Base-by-base conservation (phyloP, 2,888 invertebrate species). In the Nomada flava region DNA sequence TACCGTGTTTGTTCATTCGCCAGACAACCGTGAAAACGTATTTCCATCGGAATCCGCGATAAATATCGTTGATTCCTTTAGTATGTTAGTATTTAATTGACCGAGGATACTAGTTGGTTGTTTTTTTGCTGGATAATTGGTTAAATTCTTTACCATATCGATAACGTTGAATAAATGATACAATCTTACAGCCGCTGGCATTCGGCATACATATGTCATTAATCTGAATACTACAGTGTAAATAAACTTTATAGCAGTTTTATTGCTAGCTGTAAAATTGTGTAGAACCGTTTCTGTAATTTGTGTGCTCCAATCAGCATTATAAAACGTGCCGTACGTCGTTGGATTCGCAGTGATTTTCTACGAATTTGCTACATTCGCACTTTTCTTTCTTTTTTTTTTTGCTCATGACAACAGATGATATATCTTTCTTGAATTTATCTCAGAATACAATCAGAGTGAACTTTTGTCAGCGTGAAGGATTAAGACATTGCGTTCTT, bases 241-340 rank as follows among this genome's bases (percentile, higher is more conserved):
- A 82, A 84, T 70, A 74, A 64, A 50, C 20, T 85, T 85, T 82
- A 84, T 71, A 76, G 78, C 65, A n/a, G 29, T 15, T 84, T 79
- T 79, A 84, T 79, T 60, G 57, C 42, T 29, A 81, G 76, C 26
- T 69, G 74, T 85, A 85, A 84, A 85, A 67, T 68, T 20, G 20
- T n/a, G n/a, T 42, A 59, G 44, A 71, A 77, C 64, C 9, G 9
- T 47, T 63, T 26, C 60, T 60, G 71, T 69, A 72, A 83, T 78
- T 72, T 63, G 71, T 36, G 44, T 29, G 55, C 23, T 44, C 29
- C 52, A 59, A 83, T 72, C 65, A 70, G 15, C 62, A 57, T 67
- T 70, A 52, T 79, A 72, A 75, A 82, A 55, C 63, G 70, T 50
- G 42, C 76, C 72, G 60, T 26, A 64, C 26, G 29, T 20, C 18